These are phyloP conservation scores for Drosophila anomalata DNA, from an alignment of 2,888 invertebrate genomes.

Conservation along the genomic window DNA sequence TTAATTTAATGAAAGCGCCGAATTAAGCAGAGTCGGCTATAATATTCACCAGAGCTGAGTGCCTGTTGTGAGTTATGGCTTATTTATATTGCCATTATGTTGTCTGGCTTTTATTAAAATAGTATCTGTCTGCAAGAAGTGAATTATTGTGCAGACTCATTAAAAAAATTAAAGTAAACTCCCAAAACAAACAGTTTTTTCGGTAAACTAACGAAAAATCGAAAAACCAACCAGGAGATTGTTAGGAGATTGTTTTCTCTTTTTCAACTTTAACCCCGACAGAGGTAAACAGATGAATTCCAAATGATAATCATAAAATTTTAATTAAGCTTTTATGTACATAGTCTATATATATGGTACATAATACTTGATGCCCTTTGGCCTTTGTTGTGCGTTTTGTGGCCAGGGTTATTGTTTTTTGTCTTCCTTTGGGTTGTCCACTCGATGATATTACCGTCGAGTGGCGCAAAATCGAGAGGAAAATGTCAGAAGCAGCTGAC, in stretches of 20 bases:
- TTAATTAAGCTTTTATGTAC: constrained; percentile 53
- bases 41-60: background rate
- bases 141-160: background rate
- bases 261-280: constrained; percentile 6
- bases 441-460: constrained; percentile 22
- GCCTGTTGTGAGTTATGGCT: background rate
- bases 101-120: background rate
- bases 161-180: background rate
- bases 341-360: constrained; percentile 1
- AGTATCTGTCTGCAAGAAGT: background rate
- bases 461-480: constrained; percentile 28
- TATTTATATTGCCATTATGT: constrained; percentile 2
- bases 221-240: constrained; percentile 2
- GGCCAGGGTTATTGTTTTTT: constrained; percentile 5
- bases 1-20: constrained; percentile 20
- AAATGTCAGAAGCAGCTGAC: constrained; percentile 44
- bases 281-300: constrained; percentile 35
- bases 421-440: constrained; percentile 19
- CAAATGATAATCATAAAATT: constrained; percentile 55
- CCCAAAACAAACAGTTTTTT: background rate
- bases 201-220: constrained; percentile 4
- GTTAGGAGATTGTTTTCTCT: constrained; percentile 5
- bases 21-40: background rate
- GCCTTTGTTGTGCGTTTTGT: constrained; percentile 12
- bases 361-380: constrained; percentile 17